Evolutionary conservation across 1,140 invertebrate genomes (phyloP).

Genomic region (Zaprionus gabonicus): DNA sequence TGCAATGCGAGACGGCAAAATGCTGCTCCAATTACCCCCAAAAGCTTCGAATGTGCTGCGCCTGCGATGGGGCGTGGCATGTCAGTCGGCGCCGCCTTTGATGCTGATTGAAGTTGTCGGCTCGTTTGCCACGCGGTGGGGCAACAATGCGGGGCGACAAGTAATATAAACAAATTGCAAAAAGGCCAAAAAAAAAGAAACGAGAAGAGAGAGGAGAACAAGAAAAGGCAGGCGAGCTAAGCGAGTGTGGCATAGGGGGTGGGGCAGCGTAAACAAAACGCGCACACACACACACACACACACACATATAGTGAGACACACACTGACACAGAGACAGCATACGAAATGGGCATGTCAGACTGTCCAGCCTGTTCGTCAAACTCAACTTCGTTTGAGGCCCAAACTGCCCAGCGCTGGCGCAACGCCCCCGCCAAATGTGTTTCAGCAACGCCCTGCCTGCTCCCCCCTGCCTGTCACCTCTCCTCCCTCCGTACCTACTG

Average conservation of each 20-base stretch:
- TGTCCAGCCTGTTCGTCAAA: conserved; percentile 42
- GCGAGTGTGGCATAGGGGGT: conserved; percentile 17
- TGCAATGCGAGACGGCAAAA: conserved; percentile 13
- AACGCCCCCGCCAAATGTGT: conserved; percentile 22
- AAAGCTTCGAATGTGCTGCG: conserved; percentile 35
- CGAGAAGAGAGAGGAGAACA: conserved; percentile 28
- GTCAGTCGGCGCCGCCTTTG: conserved; percentile 72
- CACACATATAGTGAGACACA: conserved; percentile 7
- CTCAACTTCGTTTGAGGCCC: conserved; percentile 36
- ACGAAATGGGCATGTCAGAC: conserved; percentile 74
- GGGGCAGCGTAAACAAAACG: conserved; percentile 51
- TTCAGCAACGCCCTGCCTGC: conserved; percentile 18
- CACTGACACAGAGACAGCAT: conserved; percentile 39
- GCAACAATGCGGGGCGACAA: conserved; percentile 52
- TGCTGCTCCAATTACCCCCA: conserved; percentile 72
- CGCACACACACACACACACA: conserved; percentile 16
- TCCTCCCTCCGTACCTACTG: neutral
- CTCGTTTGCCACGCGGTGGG: conserved; percentile 3
- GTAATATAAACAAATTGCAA: conserved; percentile 80
- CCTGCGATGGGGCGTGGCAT: conserved; percentile 61
- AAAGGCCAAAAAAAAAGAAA: conserved; percentile 32
- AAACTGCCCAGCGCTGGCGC: conserved; percentile 28
- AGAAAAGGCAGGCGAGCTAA: conserved; percentile 29
- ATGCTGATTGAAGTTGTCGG: conserved; percentile 80
- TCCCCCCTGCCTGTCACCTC: too few relatives aligned